Conservation (phyloP, 2,888 invertebrate species). For the Calephelis perditalis region DNA sequence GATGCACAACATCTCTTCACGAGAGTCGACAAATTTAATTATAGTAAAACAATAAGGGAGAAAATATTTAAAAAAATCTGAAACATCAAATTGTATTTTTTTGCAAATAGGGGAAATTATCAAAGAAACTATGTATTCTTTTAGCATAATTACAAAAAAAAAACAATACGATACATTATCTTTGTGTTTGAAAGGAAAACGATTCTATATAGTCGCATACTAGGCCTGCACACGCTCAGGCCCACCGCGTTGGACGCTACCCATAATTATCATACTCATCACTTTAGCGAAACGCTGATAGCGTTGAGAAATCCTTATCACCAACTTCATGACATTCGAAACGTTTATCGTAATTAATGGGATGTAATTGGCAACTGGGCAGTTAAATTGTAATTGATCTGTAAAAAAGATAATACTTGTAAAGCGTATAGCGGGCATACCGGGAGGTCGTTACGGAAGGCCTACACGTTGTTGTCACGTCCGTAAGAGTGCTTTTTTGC, state of each 20-base stretch:
- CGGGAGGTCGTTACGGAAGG: slow-evolving; percentile 25
- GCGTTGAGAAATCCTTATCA: slow-evolving; percentile 6
- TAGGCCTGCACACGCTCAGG: slow-evolving; percentile 31
- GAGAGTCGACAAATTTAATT: too few species aligned
- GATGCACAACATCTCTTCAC: too few species aligned
- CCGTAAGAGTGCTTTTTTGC: slow-evolving; percentile 54
- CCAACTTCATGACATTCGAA: slow-evolving; percentile 15
- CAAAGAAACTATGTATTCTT: too few species aligned
- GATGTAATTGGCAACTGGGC: slow-evolving; percentile 53
- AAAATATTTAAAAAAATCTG: too few species aligned
- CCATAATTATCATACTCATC: slow-evolving; percentile 44
- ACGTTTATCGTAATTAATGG: slow-evolving; percentile 47
- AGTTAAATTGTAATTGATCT: slow-evolving; percentile 45
- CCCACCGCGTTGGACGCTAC: slow-evolving; percentile 31
- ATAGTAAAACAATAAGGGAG: too few species aligned
- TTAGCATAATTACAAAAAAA: too few species aligned
- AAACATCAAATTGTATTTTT: too few species aligned
- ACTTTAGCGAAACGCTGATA: slow-evolving; percentile 31
- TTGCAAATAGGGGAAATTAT: too few species aligned
- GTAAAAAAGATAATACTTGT: slow-evolving; percentile 47
- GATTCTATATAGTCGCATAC: slow-evolving; percentile 27
- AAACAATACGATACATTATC: neutral
- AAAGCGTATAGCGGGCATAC: slow-evolving; percentile 53
- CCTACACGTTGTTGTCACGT: slow-evolving; percentile 46
- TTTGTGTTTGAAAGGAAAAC: slow-evolving; percentile 4